Conservation (phyloP, 2,113 vertebrate genomes). For the Pyrgilauda ruficollis region DNA sequence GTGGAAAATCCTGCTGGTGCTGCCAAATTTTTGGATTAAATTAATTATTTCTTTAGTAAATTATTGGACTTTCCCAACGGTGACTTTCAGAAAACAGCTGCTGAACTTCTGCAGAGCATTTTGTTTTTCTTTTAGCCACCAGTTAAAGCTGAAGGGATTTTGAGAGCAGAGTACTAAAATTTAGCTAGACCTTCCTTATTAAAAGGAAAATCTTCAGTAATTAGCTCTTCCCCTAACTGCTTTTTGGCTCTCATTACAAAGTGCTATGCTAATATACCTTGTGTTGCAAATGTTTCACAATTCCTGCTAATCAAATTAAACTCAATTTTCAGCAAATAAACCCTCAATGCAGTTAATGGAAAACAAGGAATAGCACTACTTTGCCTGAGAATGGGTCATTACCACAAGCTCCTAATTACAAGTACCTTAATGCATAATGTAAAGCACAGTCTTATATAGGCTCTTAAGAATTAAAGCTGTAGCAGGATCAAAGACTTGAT, state of each 20-base stretch:
- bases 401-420: slow-evolving; percentile 72
- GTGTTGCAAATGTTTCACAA: slow-evolving; percentile 73
- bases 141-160: slow-evolving; percentile 68
- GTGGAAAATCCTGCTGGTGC: not conserved
- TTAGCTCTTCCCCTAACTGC: slow-evolving; percentile 74
- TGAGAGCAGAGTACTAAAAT: slow-evolving; percentile 57
- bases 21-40: not conserved
- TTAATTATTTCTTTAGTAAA: not conserved
- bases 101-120: not conserved
- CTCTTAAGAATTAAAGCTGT: slow-evolving; percentile 33
- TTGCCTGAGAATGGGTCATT: slow-evolving; percentile 74
- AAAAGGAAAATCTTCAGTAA: slow-evolving; percentile 64
- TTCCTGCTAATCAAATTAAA: slow-evolving; percentile 79
- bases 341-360: slow-evolving; percentile 72
- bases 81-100: not conserved
- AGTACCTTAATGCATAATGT: slow-evolving; percentile 60
- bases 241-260: slow-evolving; percentile 77
- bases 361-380: slow-evolving; percentile 66
- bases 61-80: not conserved
- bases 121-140: slow-evolving; percentile 27
- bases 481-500: slow-evolving; percentile 48
- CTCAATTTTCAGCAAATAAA: slow-evolving; percentile 76
- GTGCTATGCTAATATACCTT: slow-evolving; percentile 76
- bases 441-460: slow-evolving; percentile 36
- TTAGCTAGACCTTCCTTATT: slow-evolving; percentile 65